These are phyloP conservation scores for Rhizomys pruinosus DNA, from an alignment of 2,113 vertebrate genomes.

Conservation along the genomic window DNA sequence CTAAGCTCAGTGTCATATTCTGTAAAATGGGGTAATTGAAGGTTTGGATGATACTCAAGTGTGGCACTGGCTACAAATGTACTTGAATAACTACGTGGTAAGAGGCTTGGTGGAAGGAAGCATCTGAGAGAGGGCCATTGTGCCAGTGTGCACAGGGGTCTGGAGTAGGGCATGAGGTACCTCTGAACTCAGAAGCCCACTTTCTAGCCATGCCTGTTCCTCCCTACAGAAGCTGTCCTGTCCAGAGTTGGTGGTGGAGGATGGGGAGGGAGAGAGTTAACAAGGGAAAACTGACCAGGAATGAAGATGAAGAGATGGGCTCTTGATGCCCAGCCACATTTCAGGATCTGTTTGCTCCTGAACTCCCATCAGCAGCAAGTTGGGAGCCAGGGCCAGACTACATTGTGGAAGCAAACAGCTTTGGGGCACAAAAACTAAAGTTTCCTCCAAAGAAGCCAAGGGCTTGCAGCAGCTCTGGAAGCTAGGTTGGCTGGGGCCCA, in stretches of 20 bases:
- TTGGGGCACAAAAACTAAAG: constrained; percentile 3
- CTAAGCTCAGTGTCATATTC: constrained; percentile 26
- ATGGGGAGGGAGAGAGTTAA: no score
- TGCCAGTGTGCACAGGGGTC: not conserved
- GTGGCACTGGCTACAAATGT: constrained; percentile 14
- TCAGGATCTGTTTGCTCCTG: not conserved
- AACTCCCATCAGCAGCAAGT: not conserved
- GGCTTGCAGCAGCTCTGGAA: constrained; percentile 51
- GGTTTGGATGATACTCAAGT: constrained; percentile 4
- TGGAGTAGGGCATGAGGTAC: not conserved
- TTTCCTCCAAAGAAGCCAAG: constrained; percentile 45
- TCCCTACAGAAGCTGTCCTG: not conserved
- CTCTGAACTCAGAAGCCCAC: not conserved
- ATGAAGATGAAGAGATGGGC: not conserved
- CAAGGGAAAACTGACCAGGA: constrained; percentile 17
- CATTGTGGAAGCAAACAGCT: constrained; percentile 41
- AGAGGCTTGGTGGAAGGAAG: not conserved
- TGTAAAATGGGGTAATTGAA: constrained; percentile 57
- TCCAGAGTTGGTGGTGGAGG: not conserved
- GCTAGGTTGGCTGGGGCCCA: constrained; percentile 56
- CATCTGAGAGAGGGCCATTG: not conserved
- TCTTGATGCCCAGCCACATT: not conserved
- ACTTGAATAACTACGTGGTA: constrained; percentile 42
- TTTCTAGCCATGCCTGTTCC: not conserved
- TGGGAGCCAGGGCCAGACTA: not conserved